Conservation (phyloP, 2,888 invertebrate genomes). For the Mesorhabditis belari region DNA sequence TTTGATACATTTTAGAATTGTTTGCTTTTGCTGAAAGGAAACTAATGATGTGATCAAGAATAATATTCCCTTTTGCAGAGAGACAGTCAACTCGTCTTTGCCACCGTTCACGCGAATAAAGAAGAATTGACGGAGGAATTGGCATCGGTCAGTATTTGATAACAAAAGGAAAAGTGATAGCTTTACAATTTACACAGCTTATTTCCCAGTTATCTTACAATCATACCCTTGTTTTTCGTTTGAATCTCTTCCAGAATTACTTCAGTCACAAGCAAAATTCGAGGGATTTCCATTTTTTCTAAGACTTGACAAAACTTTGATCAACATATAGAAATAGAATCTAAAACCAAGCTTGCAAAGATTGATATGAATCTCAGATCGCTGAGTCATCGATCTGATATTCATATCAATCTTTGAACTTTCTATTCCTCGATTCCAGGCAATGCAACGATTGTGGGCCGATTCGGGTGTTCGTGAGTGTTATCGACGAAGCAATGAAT, state of each 20-base stretch:
- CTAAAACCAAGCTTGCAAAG: not conserved
- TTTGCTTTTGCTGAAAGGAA: no score
- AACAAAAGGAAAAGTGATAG: not conserved
- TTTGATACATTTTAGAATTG: no score
- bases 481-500: constrained; percentile 98
- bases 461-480: constrained; percentile 96
- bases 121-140: constrained; percentile 51
- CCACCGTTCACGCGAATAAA: constrained; percentile 52
- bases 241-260: no score
- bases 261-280: no score
- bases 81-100: constrained; percentile 52
- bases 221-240: no score
- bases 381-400: not conserved
- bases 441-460: constrained; percentile 97
- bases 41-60: no score
- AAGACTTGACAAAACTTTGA: no score
- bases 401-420: not conserved
- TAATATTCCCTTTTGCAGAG: constrained; percentile 27
- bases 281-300: no score
- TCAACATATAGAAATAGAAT: no score
- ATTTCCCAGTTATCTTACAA: no score
- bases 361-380: not conserved
- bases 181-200: not conserved
- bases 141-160: constrained; percentile 14
- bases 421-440: constrained; percentile 58